Conservation (phyloP, 2,888 invertebrate species). For the Limnephilus auricula region DNA sequence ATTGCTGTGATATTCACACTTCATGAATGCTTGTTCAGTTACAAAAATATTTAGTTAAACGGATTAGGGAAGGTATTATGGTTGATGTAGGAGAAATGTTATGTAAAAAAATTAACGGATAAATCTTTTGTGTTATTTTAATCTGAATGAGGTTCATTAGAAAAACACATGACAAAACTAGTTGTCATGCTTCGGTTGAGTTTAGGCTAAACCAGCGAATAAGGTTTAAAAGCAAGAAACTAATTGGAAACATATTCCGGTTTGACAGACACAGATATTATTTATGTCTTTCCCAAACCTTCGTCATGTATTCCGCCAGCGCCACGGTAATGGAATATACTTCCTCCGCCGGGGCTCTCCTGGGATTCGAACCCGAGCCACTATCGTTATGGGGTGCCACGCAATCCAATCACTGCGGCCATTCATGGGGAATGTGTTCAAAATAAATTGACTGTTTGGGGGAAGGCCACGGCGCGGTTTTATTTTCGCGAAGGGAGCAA, state of each 20-base stretch:
- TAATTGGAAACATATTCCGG: conserved; percentile 46
- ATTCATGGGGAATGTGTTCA: conserved; percentile 62
- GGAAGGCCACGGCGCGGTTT: conserved; percentile 35
- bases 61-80: background rate
- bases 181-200: background rate
- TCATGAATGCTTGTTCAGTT: conserved; percentile 15
- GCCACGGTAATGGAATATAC: conserved; percentile 35
- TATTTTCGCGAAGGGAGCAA: conserved; percentile 43
- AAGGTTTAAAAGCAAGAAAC: conserved; percentile 9
- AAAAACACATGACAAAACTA: background rate
- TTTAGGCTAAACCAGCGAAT: conserved; percentile 6
- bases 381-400: conserved; percentile 25
- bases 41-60: conserved; percentile 7
- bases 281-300: conserved; percentile 37
- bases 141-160: background rate
- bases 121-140: background rate
- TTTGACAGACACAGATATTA: conserved; percentile 43
- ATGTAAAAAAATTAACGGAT: background rate
- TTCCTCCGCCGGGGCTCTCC: conserved; percentile 27
- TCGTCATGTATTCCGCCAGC: conserved; percentile 37
- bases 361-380: conserved; percentile 32
- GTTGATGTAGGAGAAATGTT: background rate
- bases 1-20: conserved; percentile 29
- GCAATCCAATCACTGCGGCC: conserved; percentile 63
- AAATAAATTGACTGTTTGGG: conserved; percentile 58